Conservation (phyloP, 2,113 vertebrate species). For the Nymphicus hollandicus region DNA sequence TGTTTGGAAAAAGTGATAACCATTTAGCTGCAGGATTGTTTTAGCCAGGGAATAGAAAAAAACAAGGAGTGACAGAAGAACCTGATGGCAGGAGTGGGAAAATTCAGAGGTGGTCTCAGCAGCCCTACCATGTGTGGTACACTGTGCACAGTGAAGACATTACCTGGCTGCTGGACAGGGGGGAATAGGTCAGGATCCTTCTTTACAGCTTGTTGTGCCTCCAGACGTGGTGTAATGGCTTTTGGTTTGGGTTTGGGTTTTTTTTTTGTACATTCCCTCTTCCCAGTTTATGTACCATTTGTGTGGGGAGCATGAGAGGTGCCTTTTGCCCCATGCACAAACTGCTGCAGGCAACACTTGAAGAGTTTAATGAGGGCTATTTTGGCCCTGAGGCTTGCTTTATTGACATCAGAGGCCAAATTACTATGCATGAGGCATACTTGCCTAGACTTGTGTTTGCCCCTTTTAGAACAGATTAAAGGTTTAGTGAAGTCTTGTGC, state of each 20-base stretch:
- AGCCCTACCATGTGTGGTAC: not conserved
- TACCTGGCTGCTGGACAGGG: not conserved
- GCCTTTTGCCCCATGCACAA: not conserved
- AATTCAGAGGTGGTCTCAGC: not conserved
- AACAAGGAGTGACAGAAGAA: not conserved
- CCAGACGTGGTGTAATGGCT: not conserved
- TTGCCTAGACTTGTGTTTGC: not conserved
- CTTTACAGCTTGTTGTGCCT: not conserved
- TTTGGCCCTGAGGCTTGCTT: not conserved
- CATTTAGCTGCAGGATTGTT: not conserved
- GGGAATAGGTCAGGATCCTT: not conserved
- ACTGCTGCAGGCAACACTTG: not conserved
- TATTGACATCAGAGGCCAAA: not conserved
- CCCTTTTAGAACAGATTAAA: slow-evolving; percentile 30
- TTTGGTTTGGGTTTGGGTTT: not conserved
- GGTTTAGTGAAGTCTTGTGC: slow-evolving; percentile 9
- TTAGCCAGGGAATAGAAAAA: not conserved
- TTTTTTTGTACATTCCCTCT: not conserved
- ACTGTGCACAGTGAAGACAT: not conserved
- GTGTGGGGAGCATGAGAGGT: not conserved
- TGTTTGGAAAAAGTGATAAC: not conserved
- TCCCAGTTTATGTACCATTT: not conserved
- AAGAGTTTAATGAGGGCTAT: not conserved
- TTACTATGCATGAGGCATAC: not conserved
- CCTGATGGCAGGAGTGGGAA: not conserved